phyloP scores from a whole-genome alignment of 1,140 invertebrate genomes.

The Ridgeia piscesae region DNA sequence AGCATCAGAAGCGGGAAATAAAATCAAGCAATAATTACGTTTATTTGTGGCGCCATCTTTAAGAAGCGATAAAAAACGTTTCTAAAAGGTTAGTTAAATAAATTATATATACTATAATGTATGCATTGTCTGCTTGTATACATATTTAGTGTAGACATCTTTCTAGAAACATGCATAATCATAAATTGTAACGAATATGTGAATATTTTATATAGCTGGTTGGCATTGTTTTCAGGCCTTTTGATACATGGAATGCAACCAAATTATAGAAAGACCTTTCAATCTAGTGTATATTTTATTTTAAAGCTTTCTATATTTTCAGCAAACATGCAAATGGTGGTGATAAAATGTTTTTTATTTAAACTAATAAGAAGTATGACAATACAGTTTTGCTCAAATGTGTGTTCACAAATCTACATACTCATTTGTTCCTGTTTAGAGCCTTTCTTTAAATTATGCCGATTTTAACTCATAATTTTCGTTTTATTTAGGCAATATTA shows the following conservation, averaged over 20 bases:
- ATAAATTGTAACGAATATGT: too few species aligned
- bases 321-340: background rate
- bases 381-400: background rate
- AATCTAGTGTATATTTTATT: background rate
- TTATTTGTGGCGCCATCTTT: too few species aligned
- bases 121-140: too few species aligned
- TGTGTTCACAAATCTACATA: background rate
- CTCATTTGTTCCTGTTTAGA: background rate
- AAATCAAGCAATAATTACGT: too few species aligned
- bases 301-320: background rate
- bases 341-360: background rate
- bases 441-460: background rate
- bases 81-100: too few species aligned
- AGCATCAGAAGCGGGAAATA: too few species aligned
- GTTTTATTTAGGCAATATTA: background rate
- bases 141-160: too few species aligned
- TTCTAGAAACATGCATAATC: too few species aligned
- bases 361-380: background rate
- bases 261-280: background rate
- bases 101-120: too few species aligned
- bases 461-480: background rate
- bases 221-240: too few species aligned
- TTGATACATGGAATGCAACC: background rate
- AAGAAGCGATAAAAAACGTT: too few species aligned
- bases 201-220: too few species aligned